phyloP scores from a whole-genome alignment of 2,888 invertebrate genomes.

The Aleiodes leptofemur region DNA sequence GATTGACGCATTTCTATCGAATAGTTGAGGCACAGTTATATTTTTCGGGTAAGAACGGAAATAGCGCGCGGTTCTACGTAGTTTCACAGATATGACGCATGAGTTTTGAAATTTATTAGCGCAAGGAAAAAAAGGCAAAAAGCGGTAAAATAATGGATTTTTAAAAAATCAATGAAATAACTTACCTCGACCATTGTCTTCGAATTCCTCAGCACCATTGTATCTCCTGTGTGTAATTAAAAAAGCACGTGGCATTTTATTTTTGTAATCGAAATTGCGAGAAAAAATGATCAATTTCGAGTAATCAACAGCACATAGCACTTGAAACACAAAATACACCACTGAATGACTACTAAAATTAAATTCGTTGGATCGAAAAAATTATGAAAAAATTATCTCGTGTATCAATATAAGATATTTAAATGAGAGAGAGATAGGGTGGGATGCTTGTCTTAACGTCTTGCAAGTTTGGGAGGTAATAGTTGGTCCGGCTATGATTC shows the following conservation, averaged over 20 bases:
- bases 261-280: constrained; percentile 30
- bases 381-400: neutral
- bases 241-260: constrained; percentile 82
- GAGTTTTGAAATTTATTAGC: constrained; percentile 35
- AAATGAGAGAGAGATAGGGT: constrained; percentile 10
- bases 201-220: constrained; percentile 70
- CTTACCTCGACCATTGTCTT: constrained; percentile 67
- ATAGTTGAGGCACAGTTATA: neutral
- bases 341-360: constrained; percentile 26
- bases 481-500: constrained; percentile 72
- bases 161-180: neutral
- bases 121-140: constrained; percentile 20
- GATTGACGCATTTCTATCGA: neutral
- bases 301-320: constrained; percentile 47
- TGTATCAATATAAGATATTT: neutral
- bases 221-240: constrained; percentile 81
- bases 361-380: constrained; percentile 10
- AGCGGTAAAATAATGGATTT: neutral
- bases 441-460: constrained; percentile 63
- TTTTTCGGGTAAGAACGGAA: constrained; percentile 70
- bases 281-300: neutral
- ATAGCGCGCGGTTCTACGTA: constrained; percentile 68
- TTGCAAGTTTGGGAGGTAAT: constrained; percentile 71
- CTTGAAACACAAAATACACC: constrained; percentile 36
- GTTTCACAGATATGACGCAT: constrained; percentile 48